Conservation (phyloP, 2,888 invertebrate genomes). For the Uropetala carovei region DNA sequence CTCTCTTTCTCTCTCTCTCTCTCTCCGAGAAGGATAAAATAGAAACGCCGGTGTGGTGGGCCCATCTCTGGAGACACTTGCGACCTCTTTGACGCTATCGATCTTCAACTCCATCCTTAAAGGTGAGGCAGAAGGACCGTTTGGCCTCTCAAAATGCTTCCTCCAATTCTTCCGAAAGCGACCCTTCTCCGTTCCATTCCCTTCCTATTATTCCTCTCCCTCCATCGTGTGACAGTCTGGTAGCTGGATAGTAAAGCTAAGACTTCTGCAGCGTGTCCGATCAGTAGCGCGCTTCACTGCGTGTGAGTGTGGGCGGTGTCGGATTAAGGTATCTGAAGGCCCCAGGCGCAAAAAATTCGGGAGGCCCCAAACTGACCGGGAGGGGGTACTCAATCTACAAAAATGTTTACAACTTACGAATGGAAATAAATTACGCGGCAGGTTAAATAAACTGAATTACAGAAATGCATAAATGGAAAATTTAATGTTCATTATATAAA, state of each 20-base stretch:
- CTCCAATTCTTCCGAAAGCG: too few species aligned
- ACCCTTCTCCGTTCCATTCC: not conserved
- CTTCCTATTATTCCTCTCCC: not conserved
- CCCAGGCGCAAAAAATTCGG: too few species aligned
- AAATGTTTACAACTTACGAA: too few species aligned
- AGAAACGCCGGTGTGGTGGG: not conserved
- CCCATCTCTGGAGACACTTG: not conserved
- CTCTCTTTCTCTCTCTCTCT: not conserved
- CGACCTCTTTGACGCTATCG: slow-evolving; percentile 9
- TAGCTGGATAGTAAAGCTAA: not conserved
- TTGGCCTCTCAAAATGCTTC: not conserved
- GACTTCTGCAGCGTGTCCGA: not conserved
- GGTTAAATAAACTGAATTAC: too few species aligned
- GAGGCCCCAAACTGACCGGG: too few species aligned
- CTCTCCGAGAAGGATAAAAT: not conserved
- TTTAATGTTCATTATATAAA: too few species aligned
- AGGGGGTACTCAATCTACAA: too few species aligned
- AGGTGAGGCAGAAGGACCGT: not conserved
- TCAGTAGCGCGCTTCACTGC: not conserved
- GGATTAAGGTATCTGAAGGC: too few species aligned
- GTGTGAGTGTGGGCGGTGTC: not conserved
- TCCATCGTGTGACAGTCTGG: not conserved
- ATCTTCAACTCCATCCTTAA: not conserved
- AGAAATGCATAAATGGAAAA: too few species aligned
- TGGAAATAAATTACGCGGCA: too few species aligned